Base-by-base conservation (phyloP, 2,888 invertebrate species). In the Drosophila vallismaia region DNA sequence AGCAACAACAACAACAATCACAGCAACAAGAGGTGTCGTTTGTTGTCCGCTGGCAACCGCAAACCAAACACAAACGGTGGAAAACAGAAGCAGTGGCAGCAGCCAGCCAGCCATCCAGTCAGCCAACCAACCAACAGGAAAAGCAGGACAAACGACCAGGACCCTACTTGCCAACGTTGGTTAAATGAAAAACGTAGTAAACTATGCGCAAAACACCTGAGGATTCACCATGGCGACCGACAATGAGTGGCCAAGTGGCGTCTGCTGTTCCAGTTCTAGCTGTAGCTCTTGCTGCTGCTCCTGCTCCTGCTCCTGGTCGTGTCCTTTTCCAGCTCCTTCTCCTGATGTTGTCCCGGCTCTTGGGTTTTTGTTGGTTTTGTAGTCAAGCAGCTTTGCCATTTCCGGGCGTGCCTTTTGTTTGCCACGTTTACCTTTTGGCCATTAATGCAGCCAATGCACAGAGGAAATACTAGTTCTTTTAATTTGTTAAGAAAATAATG, bases 191-290 rank as follows among this genome's bases (percentile, higher is more conserved):
- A 84, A 84, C 83, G 86, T 78, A 85, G 78, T 87, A 85, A 84
- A 87, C 78, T 85, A 83, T 82, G 84, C 78, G 76, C 83, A 84
- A 87, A 88, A 88, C 89, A 90, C 89, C 88, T 88, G 89, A 88
- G 88, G 89, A 89, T 89, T 89, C 89, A 77, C 85, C 79, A 79
- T 84, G 83, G 77, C 88, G 76, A 74, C 86, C 84, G 78, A 82
- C 81, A 82, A 83, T 82, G 86, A 82, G 81, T 82, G 86, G 81
- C 81, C 86, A 83, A 86, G 71, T 83, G 74, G 71, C 77, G 79
- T 79, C 76, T 79, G 74, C 73, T 75, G 64, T 59, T 49, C 60
- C 60, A 49, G 60, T 57, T 63, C 49, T 45, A 26, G 66, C 31
- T 36, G 28, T 73, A 69, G 70, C 67, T 70, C 60, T 66, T 74